Evolutionary conservation across 2,888 invertebrate genomes (phyloP), one percentile per base, ranked within the genome.

Genomic region (Trilocha varians): DNA sequence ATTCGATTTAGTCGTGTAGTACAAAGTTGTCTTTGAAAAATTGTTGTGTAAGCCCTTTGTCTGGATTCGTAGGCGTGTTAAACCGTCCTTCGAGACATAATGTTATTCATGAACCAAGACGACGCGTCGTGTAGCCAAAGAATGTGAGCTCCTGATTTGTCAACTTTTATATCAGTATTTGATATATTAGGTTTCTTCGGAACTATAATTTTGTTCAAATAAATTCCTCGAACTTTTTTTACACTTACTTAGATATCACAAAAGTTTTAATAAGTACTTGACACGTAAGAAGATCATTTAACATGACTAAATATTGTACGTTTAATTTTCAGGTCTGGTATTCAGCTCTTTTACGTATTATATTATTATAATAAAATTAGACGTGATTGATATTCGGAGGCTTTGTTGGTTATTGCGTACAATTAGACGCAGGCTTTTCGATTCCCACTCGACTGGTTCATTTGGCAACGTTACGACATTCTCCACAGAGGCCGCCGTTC

Each of bases 401-500:
- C 25, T 34, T 43, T 43, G 43, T 11, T 34, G 34, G 33, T 43
- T 43, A 43, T 43, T 40, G 37, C 39, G 34, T 37, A 39, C 43
- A 43, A 43, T 43, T 46, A 43, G 32, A 34, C 34, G 43, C 48
- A 53, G 48, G 50, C 52, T 53, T 55, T 58, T 57, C 53, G 47
- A 57, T 55, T 61, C 60, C 63, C 61, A 64, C 61, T 55, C 52
- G 52, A 65, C 65, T 59, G 62, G 69, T 70, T 66, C 47, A 62
- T 67, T 68, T 53, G 65, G 62, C 68, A 74, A 64, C 52, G 51
- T 57, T 56, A 50, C 54, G 43, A 56, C 59, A 64, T 65, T 65
- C 60, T 50, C 50, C 47, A 48, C 52, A 56, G 64, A 70, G 70
- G 71, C 58, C 65, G 58, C 56, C 25, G 11, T 25, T 25, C 25